Conservation (phyloP, 2,888 invertebrate genomes). For the Drosophila crucigera region DNA sequence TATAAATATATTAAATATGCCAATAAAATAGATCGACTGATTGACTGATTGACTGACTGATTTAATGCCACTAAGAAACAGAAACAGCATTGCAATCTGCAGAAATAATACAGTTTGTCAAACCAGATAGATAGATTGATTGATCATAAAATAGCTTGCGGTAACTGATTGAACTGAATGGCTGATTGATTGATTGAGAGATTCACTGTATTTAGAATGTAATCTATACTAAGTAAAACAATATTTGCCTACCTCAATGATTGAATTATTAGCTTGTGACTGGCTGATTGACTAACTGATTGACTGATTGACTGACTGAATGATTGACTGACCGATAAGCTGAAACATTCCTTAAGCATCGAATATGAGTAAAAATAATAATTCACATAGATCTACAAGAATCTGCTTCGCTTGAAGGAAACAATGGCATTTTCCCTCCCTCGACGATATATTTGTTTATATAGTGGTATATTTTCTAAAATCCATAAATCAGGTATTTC, state of each 20-base stretch:
- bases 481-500: too few species aligned
- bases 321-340: background rate
- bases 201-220: background rate
- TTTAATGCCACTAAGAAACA: background rate
- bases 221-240: background rate
- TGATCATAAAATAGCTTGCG: background rate
- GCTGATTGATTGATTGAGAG: background rate
- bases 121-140: background rate
- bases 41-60: background rate
- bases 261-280: background rate
- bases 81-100: too few species aligned
- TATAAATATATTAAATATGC: background rate
- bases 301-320: background rate
- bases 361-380: background rate
- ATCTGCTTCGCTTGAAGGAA: background rate
- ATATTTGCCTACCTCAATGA: background rate
- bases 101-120: too few species aligned
- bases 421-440: too few species aligned
- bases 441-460: too few species aligned
- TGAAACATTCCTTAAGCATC: background rate
- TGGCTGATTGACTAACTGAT: background rate
- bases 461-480: too few species aligned
- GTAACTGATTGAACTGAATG: background rate
- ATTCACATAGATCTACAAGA: background rate
- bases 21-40: background rate